Conservation (phyloP, 2,113 vertebrate genomes). For the Pedionomus torquatus region DNA sequence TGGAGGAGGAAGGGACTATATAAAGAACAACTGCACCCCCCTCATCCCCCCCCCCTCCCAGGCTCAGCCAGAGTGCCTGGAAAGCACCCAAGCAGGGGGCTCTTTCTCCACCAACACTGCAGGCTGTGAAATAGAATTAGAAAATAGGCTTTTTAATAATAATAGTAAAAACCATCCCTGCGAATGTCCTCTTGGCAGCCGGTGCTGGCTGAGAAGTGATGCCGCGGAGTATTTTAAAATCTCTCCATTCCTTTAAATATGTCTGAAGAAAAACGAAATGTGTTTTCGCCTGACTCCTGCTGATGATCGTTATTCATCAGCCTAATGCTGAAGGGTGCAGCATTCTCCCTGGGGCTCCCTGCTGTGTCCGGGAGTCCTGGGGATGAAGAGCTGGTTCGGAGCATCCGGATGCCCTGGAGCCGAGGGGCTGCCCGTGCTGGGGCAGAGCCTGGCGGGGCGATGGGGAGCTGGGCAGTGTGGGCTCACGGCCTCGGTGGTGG, state of each 20-base stretch:
- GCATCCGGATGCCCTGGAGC: background rate
- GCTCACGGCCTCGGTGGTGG: background rate
- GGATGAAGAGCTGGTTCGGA: background rate
- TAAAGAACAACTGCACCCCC: background rate
- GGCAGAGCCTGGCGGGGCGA: background rate
- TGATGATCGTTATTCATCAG: background rate
- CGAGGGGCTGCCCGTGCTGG: background rate
- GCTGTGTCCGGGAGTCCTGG: background rate
- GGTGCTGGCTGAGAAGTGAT: conserved; percentile 22
- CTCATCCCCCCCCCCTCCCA: background rate
- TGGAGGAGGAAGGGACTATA: background rate
- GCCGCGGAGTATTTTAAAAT: conserved; percentile 30
- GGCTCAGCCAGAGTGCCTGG: background rate
- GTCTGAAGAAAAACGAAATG: background rate
- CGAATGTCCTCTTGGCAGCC: conserved; percentile 59
- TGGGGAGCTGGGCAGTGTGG: background rate
- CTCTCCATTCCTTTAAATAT: background rate
- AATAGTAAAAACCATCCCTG: background rate
- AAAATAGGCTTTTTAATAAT: conserved; percentile 57
- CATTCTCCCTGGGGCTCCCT: background rate
- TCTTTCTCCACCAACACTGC: background rate
- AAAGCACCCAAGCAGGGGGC: conserved; percentile 37
- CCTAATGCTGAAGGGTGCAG: background rate
- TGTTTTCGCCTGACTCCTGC: background rate
- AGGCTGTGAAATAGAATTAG: conserved; percentile 41